Evolutionary conservation across 2,797 vertebrate genomes (phyloP), one percentile per base, ranked within the genome.

Genomic region (Otus scops): DNA sequence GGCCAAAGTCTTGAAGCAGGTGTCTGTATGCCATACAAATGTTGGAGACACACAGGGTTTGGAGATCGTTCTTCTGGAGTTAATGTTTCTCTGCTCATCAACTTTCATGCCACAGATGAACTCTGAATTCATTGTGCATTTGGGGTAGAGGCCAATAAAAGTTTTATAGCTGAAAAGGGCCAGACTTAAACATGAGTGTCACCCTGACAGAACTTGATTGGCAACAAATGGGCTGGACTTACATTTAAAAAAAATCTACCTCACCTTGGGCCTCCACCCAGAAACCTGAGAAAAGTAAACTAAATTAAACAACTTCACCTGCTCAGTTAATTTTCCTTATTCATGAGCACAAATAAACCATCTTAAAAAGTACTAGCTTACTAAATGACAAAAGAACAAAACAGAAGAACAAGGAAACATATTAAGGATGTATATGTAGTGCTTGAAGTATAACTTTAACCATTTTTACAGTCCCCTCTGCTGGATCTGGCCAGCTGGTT

Each of bases 251-350:
- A 78, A 78, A 82, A 47, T 4, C 13, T 39, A 22, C 73, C 60
- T 82, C 67, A 56, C 43, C 26, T 68, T 89, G 26, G 82, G 79
- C 64, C 91, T 94, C 88, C 92, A 85, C 91, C 85, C 64, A 88
- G 85, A 85, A 92, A 53, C 48, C 43, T 56, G 68, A 76, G 82
- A 56, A 91, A 83, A 73, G 54, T 82, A 87, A 94, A 92, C 68
- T 32, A 41, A 77, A 65, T 41, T 41, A 71, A 89, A 73, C 54
- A 73, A 17, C 39, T 70, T 77, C 27, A 60, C 20, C 18, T 74
- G 48, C 51, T 88, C 43, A n/a, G 30, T 47, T 51, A 38, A n/a
- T 61, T 85, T 85, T 84, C 61, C n/a, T 85, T 17, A n/a, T 61
- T 67, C 51, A 15, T 15, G 9, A 51, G 78, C 38, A 70, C 47